These are phyloP conservation scores for Phylloscopus trochilus DNA, from an alignment of 2,113 vertebrate species.

Conservation along the genomic window DNA sequence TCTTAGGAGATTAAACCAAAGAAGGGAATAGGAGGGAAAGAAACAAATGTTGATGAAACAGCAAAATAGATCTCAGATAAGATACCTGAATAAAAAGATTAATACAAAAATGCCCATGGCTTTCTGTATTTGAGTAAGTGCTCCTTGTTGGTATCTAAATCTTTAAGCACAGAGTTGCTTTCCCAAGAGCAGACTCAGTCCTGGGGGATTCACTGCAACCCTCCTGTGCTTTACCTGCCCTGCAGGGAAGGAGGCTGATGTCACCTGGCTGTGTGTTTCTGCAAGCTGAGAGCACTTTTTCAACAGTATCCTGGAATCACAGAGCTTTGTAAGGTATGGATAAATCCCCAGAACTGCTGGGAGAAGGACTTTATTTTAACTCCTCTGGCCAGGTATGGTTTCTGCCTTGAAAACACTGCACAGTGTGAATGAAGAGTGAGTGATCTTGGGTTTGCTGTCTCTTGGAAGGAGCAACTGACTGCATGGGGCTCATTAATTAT, in stretches of 20 bases:
- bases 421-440: neutral
- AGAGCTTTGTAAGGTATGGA: neutral
- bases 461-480: neutral
- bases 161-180: neutral
- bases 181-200: neutral
- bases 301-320: neutral
- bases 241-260: neutral
- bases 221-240: neutral
- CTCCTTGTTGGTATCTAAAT: neutral
- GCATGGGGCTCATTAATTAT: neutral
- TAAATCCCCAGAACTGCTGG: neutral
- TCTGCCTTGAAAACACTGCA: neutral
- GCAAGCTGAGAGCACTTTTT: neutral
- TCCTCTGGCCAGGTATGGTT: rapidly evolving
- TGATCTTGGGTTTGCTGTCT: neutral
- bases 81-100: neutral
- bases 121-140: neutral
- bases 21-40: neutral
- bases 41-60: neutral
- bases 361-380: neutral
- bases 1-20: neutral
- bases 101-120: rapidly evolving
- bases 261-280: neutral
- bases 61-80: neutral
- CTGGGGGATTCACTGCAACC: neutral